A percentile compares a stretch with the other conserved stretches of the same genome.
phyloP scores from a whole-genome alignment of 2,888 invertebrate species.

The Microchrysa polita region DNA sequence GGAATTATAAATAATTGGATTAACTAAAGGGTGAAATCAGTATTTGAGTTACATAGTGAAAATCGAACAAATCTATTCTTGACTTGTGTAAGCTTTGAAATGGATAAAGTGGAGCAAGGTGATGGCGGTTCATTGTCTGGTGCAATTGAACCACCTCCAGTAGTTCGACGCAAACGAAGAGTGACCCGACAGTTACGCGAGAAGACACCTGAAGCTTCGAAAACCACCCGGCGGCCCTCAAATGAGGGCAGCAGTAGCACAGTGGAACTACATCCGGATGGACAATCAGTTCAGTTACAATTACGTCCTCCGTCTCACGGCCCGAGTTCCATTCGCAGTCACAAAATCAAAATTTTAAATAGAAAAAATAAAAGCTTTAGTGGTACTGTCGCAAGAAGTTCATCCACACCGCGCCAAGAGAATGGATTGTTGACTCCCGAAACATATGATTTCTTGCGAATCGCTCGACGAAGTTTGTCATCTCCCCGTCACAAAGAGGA shows the following conservation, averaged over 20 bases:
- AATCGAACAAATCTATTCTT: not conserved
- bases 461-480: slow-evolving; percentile 60
- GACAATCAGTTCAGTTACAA: slow-evolving; percentile 59
- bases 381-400: slow-evolving; percentile 63
- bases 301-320: slow-evolving; percentile 57
- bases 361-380: slow-evolving; percentile 60
- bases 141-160: slow-evolving; percentile 60
- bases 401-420: slow-evolving; percentile 58
- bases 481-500: slow-evolving; percentile 62
- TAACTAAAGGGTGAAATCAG: not conserved
- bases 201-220: slow-evolving; percentile 67
- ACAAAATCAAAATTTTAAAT: slow-evolving; percentile 62
- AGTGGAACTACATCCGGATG: slow-evolving; percentile 33
- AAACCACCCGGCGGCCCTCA: slow-evolving; percentile 52
- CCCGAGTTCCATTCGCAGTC: slow-evolving; percentile 56
- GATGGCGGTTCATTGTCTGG: slow-evolving; percentile 10
- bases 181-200: slow-evolving; percentile 69
- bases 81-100: not conserved
- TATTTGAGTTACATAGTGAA: not conserved
- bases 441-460: slow-evolving; percentile 56
- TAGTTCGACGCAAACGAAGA: slow-evolving; percentile 71
- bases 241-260: slow-evolving; percentile 55
- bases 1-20: slow-evolving; percentile 7
- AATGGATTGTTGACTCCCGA: slow-evolving; percentile 56
- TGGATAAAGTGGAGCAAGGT: slow-evolving; percentile 52